phyloP scores from a whole-genome alignment of 2,888 invertebrate species.

The Chymomyza procnemis region DNA sequence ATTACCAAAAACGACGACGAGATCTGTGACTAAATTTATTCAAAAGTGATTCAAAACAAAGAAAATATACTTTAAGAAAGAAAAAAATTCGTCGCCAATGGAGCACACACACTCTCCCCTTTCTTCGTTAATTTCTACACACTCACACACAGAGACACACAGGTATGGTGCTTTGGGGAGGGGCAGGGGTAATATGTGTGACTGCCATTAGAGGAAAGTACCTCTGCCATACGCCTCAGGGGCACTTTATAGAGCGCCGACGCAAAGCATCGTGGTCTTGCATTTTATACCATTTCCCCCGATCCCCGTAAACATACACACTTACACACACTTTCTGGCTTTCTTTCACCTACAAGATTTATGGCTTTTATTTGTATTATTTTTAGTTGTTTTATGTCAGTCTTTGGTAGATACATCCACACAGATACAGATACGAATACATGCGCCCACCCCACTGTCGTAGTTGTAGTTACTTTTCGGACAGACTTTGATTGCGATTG shows the following conservation, averaged over 20 bases:
- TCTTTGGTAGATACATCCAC: constrained; percentile 29
- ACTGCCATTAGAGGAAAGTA: constrained; percentile 67
- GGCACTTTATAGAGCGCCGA: constrained; percentile 46
- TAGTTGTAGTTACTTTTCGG: constrained; percentile 35
- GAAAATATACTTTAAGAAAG: not conserved
- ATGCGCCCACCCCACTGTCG: not conserved
- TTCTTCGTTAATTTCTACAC: constrained; percentile 46
- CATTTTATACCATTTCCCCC: constrained; percentile 16
- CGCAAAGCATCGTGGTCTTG: constrained; percentile 16
- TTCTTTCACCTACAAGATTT: constrained; percentile 75
- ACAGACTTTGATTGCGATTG: constrained; percentile 12
- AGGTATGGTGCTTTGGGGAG: constrained; percentile 26
- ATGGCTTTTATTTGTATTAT: constrained; percentile 74
- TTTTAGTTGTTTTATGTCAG: constrained; percentile 71
- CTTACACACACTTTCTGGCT: constrained; percentile 34
- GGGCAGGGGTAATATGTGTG: constrained; percentile 54
- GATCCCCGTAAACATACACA: constrained; percentile 31
- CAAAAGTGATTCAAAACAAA: constrained; percentile 58
- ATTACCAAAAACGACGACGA: constrained; percentile 58
- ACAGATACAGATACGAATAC: not conserved
- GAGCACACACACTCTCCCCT: constrained; percentile 45
- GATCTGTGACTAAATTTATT: constrained; percentile 66
- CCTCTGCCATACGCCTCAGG: constrained; percentile 13
- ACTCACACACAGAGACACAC: not conserved
- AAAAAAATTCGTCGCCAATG: constrained; percentile 42